Evolutionary conservation across 2,888 invertebrate species (phyloP), one percentile per base, ranked within the genome.

Genomic region (Volucella inanis): DNA sequence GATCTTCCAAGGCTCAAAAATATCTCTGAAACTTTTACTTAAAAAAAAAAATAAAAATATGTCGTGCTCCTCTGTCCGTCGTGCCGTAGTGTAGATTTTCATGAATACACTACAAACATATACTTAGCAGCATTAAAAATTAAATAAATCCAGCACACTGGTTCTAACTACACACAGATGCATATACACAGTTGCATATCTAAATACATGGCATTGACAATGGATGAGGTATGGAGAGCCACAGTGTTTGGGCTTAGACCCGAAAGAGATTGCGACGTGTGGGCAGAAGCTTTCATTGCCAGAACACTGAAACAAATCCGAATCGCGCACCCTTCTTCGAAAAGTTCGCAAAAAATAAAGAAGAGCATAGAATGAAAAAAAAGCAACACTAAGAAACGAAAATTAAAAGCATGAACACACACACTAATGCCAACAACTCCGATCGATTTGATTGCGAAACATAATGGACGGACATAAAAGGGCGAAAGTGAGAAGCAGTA

Each of bases 391-490:
- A 79, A 80, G 74, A 81, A 71, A 79, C 61, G 67, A 76, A 85
- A 85, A 77, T 81, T 80, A 80, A 85, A 85, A 76, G 76, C 76
- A 80, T 68, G 31, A 31, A 31, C 31, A 72, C 75, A 71, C 61
- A 72, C 61, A 45, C 81, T 76, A 31, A 72, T 52, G 11, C 71
- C 15, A 43, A 70, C 50, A 76, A 68, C 61, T 52, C 77, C 67
- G 85, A 85, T 85, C 76, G 80, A 85, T 68, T 85, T 85, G 85
- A 85, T 81, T 81, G 76, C 81, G 67, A 85, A 85, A 77, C 68
- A 81, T 77, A 81, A 85, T 85, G 81, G 71, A 49, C 62, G 31
- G 31, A 6, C 31, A 31, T 31, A 65, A 71, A 76, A 85, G 85
- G 85, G 85, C 71, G 85, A 85, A 85, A 85, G 85, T 85, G 85